Base-by-base conservation (phyloP, 2,113 vertebrate genomes). In the Trematocara nigrifrons region DNA sequence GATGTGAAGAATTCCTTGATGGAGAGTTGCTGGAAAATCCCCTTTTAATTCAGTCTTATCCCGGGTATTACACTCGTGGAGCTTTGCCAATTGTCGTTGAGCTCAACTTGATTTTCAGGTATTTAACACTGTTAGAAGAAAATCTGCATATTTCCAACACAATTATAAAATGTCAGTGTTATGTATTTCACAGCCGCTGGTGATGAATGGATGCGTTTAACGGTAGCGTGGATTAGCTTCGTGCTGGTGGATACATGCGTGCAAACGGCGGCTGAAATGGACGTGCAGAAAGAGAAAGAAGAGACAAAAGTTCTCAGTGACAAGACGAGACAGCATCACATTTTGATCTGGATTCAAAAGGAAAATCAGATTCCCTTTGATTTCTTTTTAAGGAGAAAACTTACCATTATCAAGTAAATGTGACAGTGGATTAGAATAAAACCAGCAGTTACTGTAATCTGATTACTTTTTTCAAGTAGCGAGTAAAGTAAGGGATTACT, bases 21-120 rank as follows among this genome's bases (percentile, higher is more conserved):
- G 3, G 81, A 82, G 59, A 81, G 56, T 64, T 86, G 56, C 57
- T 9, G 85, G 86, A 86, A 88, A 93, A 94, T 88, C 84, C 87
- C 54, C 51, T 79, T 91, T 91, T 91, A 91, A 92, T 91, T 90
- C 89, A 40, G 56, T 79, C 85, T 84, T 71, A 91, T 91, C 87
- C 42, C 1, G 12, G 82, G 59, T 84, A 84, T 93, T 89, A 90
- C 71, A 56, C 56, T 90, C 26, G 13, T 79, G 69, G 18, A 78
- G 85, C 83, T 80, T 82, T 87, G 79, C 85, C 80, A 91, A 84
- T 86, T 91, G 87, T 87, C 76, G 64, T 78, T 90, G 81, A 88
- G 74, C 83, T 91, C 59, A 79, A 87, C 69, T 84, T 80, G 76
- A 88, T 90, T 89, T 93, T 80, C 76, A 85, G 86, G 91, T 92